Evolutionary conservation across 2,113 vertebrate species (phyloP), one percentile per base, ranked within the genome.

Genomic region (Arothron firmamentum): DNA sequence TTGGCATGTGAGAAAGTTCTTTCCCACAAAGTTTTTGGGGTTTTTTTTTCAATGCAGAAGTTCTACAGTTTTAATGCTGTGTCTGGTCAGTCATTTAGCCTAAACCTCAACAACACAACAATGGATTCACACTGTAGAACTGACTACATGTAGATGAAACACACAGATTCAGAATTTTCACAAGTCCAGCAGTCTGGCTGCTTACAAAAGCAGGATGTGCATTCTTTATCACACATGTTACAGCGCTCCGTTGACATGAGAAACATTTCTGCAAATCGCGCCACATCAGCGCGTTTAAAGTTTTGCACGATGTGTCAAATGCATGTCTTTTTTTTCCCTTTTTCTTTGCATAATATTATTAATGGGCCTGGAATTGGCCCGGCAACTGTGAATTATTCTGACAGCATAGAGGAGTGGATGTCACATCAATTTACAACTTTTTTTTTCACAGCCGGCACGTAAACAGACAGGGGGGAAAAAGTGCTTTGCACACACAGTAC

Each of bases 331-430:
- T 61, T 78, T 62, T 43, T 2, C 0, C 25, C 5, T 16, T 17
- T 45, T 17, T 45, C 16, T 45, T 14, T 14, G 43, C 13, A 50
- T 18, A 52, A 53, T 31, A 69, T 70, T 59, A 76, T 56, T 21
- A 31, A 25, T 0, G 20, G 62, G 59, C 60, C 57, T 31, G 0
- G 17, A 70, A 14, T 31, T 53, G 20, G 18, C 16, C 17, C 49
- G 64, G 61, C 53, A 18, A 7, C 28, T 56, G 43, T 51, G 52
- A 77, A 61, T 64, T 66, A 67, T 72, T 70, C 74, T 79, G 72
- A 74, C 55, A 55, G 65, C 28, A 3, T 12, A 34, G 25, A 67
- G 16, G 34, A 75, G 54, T 5, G 17, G 34, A 51, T 56, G 47
- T 60, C 67, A 18, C 4, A 2, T 68, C 57, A 62, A 13, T 58